These are phyloP conservation scores for Mixornis gularis DNA, from an alignment of 2,113 vertebrate genomes.

Conservation along the genomic window DNA sequence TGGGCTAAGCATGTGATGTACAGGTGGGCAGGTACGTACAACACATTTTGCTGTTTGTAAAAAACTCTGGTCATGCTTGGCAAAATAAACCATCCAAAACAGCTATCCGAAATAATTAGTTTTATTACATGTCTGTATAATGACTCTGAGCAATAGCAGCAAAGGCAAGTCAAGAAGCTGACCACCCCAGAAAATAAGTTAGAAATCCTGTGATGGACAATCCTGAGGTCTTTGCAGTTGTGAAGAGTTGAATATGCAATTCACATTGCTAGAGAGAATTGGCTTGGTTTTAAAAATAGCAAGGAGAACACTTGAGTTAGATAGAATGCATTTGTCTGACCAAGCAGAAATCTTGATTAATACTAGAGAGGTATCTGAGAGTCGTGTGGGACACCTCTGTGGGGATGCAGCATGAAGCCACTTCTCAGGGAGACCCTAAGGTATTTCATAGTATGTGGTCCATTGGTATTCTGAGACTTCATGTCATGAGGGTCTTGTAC, in stretches of 20 bases:
- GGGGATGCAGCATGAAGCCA: neutral
- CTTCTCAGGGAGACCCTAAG: neutral
- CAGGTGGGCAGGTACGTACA: neutral
- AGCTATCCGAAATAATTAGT: neutral
- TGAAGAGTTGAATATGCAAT: neutral
- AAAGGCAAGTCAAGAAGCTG: neutral
- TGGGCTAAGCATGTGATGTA: neutral
- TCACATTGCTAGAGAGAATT: neutral
- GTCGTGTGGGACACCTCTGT: neutral
- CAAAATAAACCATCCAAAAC: neutral
- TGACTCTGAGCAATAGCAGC: neutral
- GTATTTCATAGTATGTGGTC: neutral
- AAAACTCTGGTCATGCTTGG: neutral
- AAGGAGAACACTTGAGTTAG: neutral
- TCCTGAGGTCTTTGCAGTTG: neutral
- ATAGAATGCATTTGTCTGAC: neutral
- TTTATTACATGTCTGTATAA: neutral
- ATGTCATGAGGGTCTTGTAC: neutral
- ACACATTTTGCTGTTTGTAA: neutral
- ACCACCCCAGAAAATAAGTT: neutral
- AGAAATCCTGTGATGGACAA: neutral
- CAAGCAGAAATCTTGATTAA: neutral
- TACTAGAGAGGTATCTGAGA: neutral
- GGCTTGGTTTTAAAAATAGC: neutral
- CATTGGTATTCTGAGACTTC: neutral